These are phyloP conservation scores for Acleris sparsana DNA, from an alignment of 2,888 invertebrate species.

Conservation along the genomic window DNA sequence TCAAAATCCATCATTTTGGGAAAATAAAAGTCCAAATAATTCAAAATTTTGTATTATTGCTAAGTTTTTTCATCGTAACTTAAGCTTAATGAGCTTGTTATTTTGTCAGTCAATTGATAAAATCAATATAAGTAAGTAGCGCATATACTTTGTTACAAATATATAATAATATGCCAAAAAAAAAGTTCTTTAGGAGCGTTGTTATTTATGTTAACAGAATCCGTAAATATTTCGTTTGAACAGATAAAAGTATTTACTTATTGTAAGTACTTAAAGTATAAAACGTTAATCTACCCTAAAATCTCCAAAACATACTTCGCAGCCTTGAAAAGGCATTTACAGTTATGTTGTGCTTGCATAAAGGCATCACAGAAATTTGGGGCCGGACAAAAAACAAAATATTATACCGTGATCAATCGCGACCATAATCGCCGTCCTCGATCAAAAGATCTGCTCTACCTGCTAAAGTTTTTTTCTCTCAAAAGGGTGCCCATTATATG, in stretches of 20 bases:
- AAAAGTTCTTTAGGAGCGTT: neutral
- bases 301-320: constrained; percentile 44
- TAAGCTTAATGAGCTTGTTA: no score
- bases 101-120: no score
- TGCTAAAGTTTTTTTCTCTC: constrained; percentile 68
- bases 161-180: neutral
- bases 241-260: constrained; percentile 10
- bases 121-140: no score
- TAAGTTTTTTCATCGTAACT: no score
- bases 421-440: constrained; percentile 66
- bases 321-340: constrained; percentile 54
- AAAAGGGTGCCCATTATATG: constrained; percentile 76
- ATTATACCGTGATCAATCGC: constrained; percentile 65
- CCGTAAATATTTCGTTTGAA: constrained; percentile 3
- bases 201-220: neutral
- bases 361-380: constrained; percentile 56
- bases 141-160: no score
- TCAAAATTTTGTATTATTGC: no score
- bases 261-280: constrained; percentile 1
- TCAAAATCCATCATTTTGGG: no score
- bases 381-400: constrained; percentile 57
- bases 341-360: constrained; percentile 33
- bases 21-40: no score
- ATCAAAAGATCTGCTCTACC: constrained; percentile 78
- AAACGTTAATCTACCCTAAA: constrained; percentile 19